These are phyloP conservation scores for Spheniscus mendiculus DNA, from an alignment of 2,113 vertebrate species.

Conservation along the genomic window DNA sequence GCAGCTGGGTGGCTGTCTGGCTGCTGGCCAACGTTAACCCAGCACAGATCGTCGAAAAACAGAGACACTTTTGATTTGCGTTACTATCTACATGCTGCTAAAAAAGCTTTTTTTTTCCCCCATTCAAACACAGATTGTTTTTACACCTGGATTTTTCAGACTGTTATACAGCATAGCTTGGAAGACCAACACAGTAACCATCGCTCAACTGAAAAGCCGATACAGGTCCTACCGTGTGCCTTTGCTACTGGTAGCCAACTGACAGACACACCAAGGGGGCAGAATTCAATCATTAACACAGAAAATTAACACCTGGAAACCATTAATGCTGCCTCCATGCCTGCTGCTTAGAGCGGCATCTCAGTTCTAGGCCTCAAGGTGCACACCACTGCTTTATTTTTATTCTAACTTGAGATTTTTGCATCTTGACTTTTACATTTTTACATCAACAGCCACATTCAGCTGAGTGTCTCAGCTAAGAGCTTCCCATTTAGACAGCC, in stretches of 20 bases:
- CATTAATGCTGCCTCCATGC: neutral
- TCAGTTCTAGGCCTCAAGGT: neutral
- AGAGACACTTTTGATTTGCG: neutral
- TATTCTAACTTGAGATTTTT: neutral
- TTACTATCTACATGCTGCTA: neutral
- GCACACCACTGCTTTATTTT: neutral
- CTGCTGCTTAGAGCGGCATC: neutral
- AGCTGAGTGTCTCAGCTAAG: neutral
- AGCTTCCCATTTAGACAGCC: neutral
- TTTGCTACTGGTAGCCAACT: neutral
- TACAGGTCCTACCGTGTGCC: neutral
- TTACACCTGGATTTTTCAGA: neutral
- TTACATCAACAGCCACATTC: neutral
- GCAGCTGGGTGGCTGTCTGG: neutral
- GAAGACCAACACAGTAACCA: neutral
- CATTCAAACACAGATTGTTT: neutral
- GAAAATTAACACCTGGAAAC: neutral
- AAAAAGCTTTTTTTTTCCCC: neutral
- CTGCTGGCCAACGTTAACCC: neutral
- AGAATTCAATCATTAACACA: neutral
- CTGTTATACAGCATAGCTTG: rapidly evolving
- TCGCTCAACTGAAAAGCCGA: neutral
- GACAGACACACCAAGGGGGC: rapidly evolving
- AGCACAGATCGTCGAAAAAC: neutral
- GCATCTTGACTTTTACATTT: neutral